phyloP scores from a whole-genome alignment of 2,113 vertebrate genomes.

The Scartelaos histophorus region DNA sequence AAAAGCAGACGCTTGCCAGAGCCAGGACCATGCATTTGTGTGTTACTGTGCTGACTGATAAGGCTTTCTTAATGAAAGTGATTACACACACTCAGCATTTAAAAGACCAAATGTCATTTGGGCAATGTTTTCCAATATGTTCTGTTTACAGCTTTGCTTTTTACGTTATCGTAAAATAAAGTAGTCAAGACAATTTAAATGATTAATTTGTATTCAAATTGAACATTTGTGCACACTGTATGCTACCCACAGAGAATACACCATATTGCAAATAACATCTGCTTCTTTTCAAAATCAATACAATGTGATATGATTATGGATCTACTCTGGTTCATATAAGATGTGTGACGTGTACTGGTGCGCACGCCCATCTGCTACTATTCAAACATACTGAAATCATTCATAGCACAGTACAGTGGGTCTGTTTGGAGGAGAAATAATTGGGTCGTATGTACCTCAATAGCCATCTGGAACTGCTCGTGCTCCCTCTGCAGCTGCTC shows the following conservation, averaged over 20 bases:
- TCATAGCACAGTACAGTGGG: slow-evolving; percentile 38
- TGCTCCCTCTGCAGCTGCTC: slow-evolving; percentile 98
- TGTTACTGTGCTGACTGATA: slow-evolving; percentile 26
- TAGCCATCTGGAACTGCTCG: slow-evolving; percentile 91
- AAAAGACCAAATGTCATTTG: slow-evolving; percentile 2
- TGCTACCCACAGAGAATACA: not conserved
- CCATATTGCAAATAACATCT: slow-evolving; percentile 18
- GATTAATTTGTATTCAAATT: not conserved
- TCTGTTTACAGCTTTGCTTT: not conserved
- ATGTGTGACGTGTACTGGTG: slow-evolving; percentile 14
- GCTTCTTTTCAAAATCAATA: slow-evolving; percentile 34
- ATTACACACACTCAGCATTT: slow-evolving; percentile 31
- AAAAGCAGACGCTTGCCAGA: not conserved
- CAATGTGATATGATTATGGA: slow-evolving; percentile 35
- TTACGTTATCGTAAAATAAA: not conserved
- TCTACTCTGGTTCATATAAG: slow-evolving; percentile 1
- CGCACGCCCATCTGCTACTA: slow-evolving; percentile 36
- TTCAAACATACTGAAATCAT: slow-evolving; percentile 52
- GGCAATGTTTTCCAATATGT: not conserved
- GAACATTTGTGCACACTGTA: not conserved
- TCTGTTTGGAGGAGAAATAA: slow-evolving; percentile 37
- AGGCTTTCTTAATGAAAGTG: slow-evolving; percentile 19
- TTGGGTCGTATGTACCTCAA: slow-evolving; percentile 61
- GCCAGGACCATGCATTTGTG: slow-evolving; percentile 16
- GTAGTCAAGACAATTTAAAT: not conserved